A percentile compares a stretch with the other conserved stretches of the same genome.
Conservation (phyloP, 1,140 invertebrate species). For the Drosophila sechellia region DNA sequence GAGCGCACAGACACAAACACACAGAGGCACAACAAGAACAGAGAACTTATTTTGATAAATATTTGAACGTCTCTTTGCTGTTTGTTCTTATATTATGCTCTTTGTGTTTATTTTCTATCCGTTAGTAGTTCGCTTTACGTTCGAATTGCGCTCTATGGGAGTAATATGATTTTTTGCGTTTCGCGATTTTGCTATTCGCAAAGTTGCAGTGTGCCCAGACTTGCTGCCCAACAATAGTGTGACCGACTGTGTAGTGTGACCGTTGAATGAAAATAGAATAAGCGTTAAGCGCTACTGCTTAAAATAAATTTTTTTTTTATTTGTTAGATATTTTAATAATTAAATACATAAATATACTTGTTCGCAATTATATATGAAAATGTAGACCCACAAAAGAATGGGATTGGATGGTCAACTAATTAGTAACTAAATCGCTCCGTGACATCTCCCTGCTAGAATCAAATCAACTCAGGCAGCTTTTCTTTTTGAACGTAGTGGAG, state of each 20-base stretch:
- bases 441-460: no score
- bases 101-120: conserved; percentile 24
- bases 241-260: background rate
- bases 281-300: no score
- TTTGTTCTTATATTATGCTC: conserved; percentile 32
- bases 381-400: no score
- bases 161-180: conserved; percentile 3
- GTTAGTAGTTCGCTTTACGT: conserved; percentile 57
- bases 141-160: background rate
- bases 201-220: conserved; percentile 2
- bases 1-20: conserved; percentile 21
- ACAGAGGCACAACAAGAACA: conserved; percentile 40
- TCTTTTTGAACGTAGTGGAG: background rate
- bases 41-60: conserved; percentile 29
- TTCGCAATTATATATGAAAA: no score
- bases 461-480: background rate
- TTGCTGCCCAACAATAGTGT: background rate
- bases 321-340: no score
- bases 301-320: no score
- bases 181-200: conserved; percentile 2
- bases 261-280: background rate
- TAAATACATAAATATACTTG: no score
- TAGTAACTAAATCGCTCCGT: no score
- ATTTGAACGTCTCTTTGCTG: conserved; percentile 48
- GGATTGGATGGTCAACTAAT: no score